phyloP scores from a whole-genome alignment of 2,888 invertebrate genomes.

The Drosophila mettleri region DNA sequence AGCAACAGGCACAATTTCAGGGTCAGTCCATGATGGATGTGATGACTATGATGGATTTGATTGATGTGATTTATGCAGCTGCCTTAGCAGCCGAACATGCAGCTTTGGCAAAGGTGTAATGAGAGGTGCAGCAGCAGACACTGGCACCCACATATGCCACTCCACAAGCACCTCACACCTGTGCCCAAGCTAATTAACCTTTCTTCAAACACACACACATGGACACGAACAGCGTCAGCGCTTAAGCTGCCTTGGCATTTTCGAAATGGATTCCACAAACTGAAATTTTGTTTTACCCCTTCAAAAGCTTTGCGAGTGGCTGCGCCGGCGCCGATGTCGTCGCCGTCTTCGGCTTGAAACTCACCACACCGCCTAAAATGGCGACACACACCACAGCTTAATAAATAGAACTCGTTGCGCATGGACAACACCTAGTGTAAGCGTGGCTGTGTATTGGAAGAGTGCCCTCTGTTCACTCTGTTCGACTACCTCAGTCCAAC shows the following conservation, averaged over 20 bases:
- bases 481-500: conserved; percentile 41
- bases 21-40: conserved; percentile 55
- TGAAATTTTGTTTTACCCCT: conserved; percentile 51
- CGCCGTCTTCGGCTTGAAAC: conserved; percentile 36
- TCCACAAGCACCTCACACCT: conserved; percentile 49
- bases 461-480: conserved; percentile 79
- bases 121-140: conserved; percentile 56
- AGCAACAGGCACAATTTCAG: conserved; percentile 59
- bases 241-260: conserved; percentile 62
- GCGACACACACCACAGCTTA: conserved; percentile 82
- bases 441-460: conserved; percentile 85
- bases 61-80: conserved; percentile 65
- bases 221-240: conserved; percentile 14
- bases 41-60: conserved; percentile 34
- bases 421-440: conserved; percentile 85
- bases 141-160: conserved; percentile 20
- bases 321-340: conserved; percentile 46
- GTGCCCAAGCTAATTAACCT: conserved; percentile 69
- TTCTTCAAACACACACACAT: conserved; percentile 56
- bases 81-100: conserved; percentile 38
- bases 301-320: conserved; percentile 53
- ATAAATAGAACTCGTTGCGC: conserved; percentile 85
- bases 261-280: conserved; percentile 65
- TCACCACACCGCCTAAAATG: conserved; percentile 79
- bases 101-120: conserved; percentile 13